Conservation (phyloP, 2,113 vertebrate genomes). For the Circaetus cinerascens region DNA sequence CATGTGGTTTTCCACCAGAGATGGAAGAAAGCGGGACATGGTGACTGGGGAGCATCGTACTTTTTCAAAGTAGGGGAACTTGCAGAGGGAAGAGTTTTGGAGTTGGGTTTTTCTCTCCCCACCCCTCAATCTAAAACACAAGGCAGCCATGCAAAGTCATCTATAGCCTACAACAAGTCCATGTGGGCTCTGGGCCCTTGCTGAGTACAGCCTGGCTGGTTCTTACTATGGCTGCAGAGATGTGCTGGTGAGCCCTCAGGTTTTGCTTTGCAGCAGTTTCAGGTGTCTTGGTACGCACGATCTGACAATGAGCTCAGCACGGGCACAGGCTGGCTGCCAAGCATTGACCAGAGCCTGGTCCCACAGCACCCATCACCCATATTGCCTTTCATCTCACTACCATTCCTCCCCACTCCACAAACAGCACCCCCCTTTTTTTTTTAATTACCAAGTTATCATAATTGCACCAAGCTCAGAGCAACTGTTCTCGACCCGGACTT, state of each 20-base stretch:
- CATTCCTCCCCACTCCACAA: not conserved
- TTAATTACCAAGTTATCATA: not conserved
- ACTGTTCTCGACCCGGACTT: not conserved
- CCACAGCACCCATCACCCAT: not conserved
- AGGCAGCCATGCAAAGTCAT: not conserved
- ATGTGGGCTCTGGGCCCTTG: not conserved
- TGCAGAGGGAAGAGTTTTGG: not conserved
- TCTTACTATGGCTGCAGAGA: not conserved
- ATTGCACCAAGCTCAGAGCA: not conserved
- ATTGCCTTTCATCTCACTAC: not conserved
- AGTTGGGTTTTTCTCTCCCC: not conserved
- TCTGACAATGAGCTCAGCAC: not conserved
- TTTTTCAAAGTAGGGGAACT: not conserved
- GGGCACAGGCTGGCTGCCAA: not conserved
- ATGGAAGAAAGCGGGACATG: not conserved
- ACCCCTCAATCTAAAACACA: not conserved
- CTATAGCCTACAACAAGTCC: not conserved
- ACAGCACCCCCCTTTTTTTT: not conserved
- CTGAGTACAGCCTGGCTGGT: not conserved
- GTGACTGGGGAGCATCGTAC: fast-evolving
- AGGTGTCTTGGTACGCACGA: not conserved
- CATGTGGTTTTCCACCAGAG: not conserved
- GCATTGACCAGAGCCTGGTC: not conserved
- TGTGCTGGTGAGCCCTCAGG: fast-evolving
- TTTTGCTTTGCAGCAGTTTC: not conserved